Base-by-base conservation (phyloP, 2,113 vertebrate species). In the Macrotus californicus region DNA sequence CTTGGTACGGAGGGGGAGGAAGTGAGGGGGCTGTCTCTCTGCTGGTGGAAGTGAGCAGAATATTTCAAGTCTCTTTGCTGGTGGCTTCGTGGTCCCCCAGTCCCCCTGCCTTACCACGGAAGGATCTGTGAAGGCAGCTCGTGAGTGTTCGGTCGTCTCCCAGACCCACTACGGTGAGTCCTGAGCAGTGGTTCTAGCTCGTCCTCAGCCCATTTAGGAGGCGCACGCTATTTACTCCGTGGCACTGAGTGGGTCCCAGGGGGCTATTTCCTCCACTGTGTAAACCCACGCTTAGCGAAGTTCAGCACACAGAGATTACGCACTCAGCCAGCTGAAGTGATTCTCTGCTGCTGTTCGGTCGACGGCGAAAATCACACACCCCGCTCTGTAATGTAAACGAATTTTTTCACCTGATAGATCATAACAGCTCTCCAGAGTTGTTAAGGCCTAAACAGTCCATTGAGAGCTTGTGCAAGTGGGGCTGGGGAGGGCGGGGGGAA, bases 211-310 rank as follows among this genome's bases (percentile, higher is more conserved):
- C 48, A 0, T 19, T 15, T 21, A 21, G 0, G 0, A 52, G 72
- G 21, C 0, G 0, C 39, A 3, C 0, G 1, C 59, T 54, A 0
- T 93, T 75, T 43, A 64, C 29, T 69, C 69, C 36, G 0, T 0
- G 0, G 31, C 0, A 1, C 76, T 0, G 6, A 34, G 82, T 1
- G 54, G 80, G 26, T 43, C 94, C 84, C 54, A 1, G 46, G 67
- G 91, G 75, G 26, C 95, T 36, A 0, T 66, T 64, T 22, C 61
- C 22, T 41, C 54, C 34, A 0, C 10, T 7, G 77, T 21, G 82
- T 43, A 70, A 76, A 61, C 34, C 73, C 54, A 7, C 0, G 8
- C 91, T 36, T 76, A 66, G 67, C 41, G 94, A 79, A 54, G 43
- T 61, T 75, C 14, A 39, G 52, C 12, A 0, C 69, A 39, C 70